A percentile compares a stretch with the other conserved stretches of the same genome.
phyloP scores from a whole-genome alignment of 2,113 vertebrate genomes.

The Scytalopus superciliaris region DNA sequence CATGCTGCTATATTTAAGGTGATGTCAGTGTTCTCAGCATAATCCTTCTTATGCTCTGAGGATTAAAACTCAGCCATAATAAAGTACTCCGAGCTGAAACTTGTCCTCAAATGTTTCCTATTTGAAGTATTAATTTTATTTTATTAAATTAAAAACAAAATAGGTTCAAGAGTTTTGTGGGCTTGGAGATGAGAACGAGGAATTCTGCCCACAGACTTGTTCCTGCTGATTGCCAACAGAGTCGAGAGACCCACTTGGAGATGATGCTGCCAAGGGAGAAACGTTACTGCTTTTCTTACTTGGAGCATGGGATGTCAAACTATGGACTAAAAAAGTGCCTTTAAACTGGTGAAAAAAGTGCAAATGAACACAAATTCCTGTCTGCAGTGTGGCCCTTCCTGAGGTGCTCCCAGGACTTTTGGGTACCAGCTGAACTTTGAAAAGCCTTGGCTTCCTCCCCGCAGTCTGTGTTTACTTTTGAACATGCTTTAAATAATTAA shows the following conservation, averaged over 20 bases:
- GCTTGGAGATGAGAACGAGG: neutral
- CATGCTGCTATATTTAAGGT: slow-evolving; percentile 56
- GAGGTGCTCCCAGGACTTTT: neutral
- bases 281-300: neutral
- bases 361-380: neutral
- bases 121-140: neutral
- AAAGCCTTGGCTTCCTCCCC: neutral
- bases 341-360: neutral
- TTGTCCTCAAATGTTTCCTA: slow-evolving; percentile 42
- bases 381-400: neutral
- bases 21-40: slow-evolving; percentile 31
- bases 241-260: neutral
- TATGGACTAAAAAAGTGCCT: neutral
- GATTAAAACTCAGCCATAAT: slow-evolving; percentile 53
- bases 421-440: neutral
- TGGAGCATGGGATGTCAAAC: neutral
- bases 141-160: slow-evolving; percentile 30
- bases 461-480: neutral
- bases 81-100: neutral
- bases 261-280: neutral
- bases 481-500: neutral
- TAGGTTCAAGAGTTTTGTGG: neutral
- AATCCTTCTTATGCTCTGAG: slow-evolving; percentile 25
- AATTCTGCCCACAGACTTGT: neutral
- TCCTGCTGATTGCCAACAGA: neutral